Base-by-base conservation (phyloP, 2,888 invertebrate species). In the Epinotia brunnichana region DNA sequence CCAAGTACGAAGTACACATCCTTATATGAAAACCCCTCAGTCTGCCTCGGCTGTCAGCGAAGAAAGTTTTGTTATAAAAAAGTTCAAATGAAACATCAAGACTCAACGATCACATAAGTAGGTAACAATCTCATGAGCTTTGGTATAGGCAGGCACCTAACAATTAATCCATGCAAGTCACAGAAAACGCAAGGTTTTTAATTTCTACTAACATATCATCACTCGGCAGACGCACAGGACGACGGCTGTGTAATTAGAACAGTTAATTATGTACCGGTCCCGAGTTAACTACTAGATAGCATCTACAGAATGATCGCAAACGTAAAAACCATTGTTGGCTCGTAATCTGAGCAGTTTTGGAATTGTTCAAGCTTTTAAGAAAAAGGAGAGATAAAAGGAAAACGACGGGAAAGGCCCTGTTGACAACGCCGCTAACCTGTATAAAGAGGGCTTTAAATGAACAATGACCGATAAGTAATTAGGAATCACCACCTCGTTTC, bases 401-500 rank as follows among this genome's bases (percentile, higher is more conserved):
- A 48, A 51, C 21, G 24, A 61, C n/a, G 51, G 56, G 62, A 57
- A 56, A 61, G 54, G n/a, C 44, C 48, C 39, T 51, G 19, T 41
- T 4, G 62, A 61, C 24, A 62, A 61, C 57, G 62, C 62, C 57
- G 57, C 62, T 62, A 73, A 73, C 57, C 68, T 68, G 54, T 61
- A 67, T 72, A 67, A 71, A 66, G 70, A 54, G 54, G 63, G 15
- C 61, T 72, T 56, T 51, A 68, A 68, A 63, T 63, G 56, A 67
- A 66, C 66, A 67, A 73, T 56, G 71, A 73, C 61, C 62, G 64
- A 72, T 74, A 74, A 73, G 73, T 73, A 70, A 71, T 76, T 57
- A 74, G 69, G 64, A 68, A 74, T 80, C 79, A 85, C 84, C 79
- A 85, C 84, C 82, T 79, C 77, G 76, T 82, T 77, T 81, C 76